Evolutionary conservation across 2,888 invertebrate species (phyloP), one percentile per base, ranked within the genome.

Genomic region (Gari tellinella): DNA sequence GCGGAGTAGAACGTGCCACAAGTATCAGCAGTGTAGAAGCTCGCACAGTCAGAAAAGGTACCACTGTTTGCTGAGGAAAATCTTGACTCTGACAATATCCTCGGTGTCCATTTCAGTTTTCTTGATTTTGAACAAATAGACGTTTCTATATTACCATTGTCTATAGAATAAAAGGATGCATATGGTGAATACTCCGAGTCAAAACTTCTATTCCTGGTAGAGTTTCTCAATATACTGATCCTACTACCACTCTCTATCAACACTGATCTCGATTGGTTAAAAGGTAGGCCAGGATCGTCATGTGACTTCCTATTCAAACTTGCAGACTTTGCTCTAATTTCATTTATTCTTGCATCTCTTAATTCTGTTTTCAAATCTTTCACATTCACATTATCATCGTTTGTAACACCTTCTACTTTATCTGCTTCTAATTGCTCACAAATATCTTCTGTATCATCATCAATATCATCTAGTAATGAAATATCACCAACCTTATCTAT

Each of bases 11-110:
- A 74, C 17, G 74, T 74, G 4, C 74, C 68, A 21, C 64, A 64
- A 8, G 68, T 74, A 48, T 74, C 74, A 23, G 74, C 74, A 25
- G 74, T 74, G 43, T 74, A 69, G 57, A 74, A 74, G 37, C 74
- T 74, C 21, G 74, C 61, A 21, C 15, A 49, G 26, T 64, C 60
- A 8, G 74, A 74, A 21, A 63, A 74, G 5, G 63, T 62, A 15
- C 67, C 62, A 46, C 74, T 69, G 10, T 51, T 63, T 25, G 53
- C 56, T 23, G 56, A 61, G 0, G 65, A 64, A 26, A 74, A 65
- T 19, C 65, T 60, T 21, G 64, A 49, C 43, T 74, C 74, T 4
- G 68, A 56, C 46, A 74, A 45, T 26, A 74, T 56, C 26, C 74
- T 49, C 3, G 74, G 74, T 5, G 74, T 74, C 74, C 74, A 74